Base-by-base conservation (phyloP, 1,140 invertebrate species). In the Solenopsis fugax region DNA sequence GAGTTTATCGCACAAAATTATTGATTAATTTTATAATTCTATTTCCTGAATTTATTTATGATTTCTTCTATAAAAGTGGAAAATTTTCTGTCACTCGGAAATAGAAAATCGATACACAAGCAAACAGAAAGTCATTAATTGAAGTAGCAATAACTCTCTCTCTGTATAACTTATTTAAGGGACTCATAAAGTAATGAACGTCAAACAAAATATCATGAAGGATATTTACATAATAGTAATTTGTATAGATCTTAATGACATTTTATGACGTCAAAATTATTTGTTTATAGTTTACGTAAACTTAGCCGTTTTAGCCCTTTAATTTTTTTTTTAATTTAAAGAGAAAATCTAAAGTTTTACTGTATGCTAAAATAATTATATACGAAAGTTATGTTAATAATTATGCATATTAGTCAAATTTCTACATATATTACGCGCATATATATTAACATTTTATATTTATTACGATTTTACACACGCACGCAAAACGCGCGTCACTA, bases 201-300 rank as follows among this genome's bases (percentile, higher is more conserved):
- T 81, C 34, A 69, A 76, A 52, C 24, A 52, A 56, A 56, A 81
- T 71, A 54, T 69, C n/a, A 69, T 45, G 48, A 41, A 64, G 7
- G 24, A 45, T 58, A 71, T 58, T 71, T 69, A 71, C n/a, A 71
- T 41, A 71, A 56, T 56, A 29, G n/a, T 41, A 69, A 69, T 9
- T 56, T 16, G 16, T 56, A 67, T 48, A 71, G 72, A 56, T 34
- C 34, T 75, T 58, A 69, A 73, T 16, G 18, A 58, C 1, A 24
- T 73, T 58, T 60, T n/a, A 52, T 7, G 24, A 13, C 7, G 18
- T 41, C 52, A 45, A 75, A 60, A 75, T 69, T 75, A 75, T 48
- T 56, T 71, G 54, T 81, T 75, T 18, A 84, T 18, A 50, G 37
- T 21, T 4, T 16, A 34, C 18, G 16, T 37, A 21, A 62, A 60